Evolutionary conservation across 1,140 invertebrate species (phyloP), one percentile per base, ranked within the genome.

Genomic region (Globodera rostochiensis): DNA sequence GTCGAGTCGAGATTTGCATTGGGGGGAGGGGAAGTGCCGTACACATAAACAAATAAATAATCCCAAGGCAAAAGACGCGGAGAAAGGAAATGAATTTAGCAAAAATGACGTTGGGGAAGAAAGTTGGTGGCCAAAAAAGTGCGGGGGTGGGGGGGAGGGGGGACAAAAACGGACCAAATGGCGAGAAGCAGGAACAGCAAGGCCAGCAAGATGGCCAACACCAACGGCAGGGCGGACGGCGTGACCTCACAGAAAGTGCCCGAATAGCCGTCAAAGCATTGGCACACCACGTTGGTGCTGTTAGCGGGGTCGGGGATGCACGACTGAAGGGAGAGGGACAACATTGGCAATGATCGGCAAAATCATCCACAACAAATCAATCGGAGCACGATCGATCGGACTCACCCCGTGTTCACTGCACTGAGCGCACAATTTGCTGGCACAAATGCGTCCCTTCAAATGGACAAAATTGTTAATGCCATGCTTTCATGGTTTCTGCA

Each of bases 351-450:
- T 66, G 8, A 53, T 6, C 45, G 47, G n/a, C 36, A 64, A 19
- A 21, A 64, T 8, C 57, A 64, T 64, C 11, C 13, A 0, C 13
- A 15, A 64, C 13, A 15, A 64, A 15, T 15, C 53, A 1, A 15
- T 11, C 53, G 15, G 15, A 53, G 53, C 53, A 53, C 53, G 0
- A 53, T 53, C 15, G 53, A 53, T 53, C 53, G 36, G 3, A 21
- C 50, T 25, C 9, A 78, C 77, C 45, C 84, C 84, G 66, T 85
- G 89, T 64, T 79, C 60, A 80, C 90, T 89, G 71, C 89, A 89
- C 70, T 90, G 69, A 80, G 87, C 88, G 75, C 89, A 89, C n/a
- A 89, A 82, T n/a, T 87, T 81, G 13, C 87, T 87, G 82, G 84
- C 88, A 79, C 88, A 89, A 25, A 90, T 80, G 50, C 84, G 69